Evolutionary conservation across 2,888 invertebrate species (phyloP), one percentile per base, ranked within the genome.

Genomic region (Lochmaea capreae): DNA sequence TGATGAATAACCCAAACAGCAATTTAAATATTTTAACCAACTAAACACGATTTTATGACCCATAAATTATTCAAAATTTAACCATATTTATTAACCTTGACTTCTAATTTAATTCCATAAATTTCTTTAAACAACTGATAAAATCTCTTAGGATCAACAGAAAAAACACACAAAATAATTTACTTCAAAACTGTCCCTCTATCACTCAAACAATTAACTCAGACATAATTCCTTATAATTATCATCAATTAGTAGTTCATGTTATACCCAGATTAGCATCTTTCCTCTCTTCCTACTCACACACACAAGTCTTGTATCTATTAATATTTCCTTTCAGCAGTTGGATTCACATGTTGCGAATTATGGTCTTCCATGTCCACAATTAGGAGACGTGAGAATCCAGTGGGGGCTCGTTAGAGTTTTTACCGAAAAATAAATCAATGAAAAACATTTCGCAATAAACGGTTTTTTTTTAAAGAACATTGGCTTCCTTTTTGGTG

Each of bases 241-340:
- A 72, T 43, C 46, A 72, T 72, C 74, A 74, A 76, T 76, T 76
- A 76, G 74, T 67, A 67, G 67, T 72, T 65, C 71, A 72, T 54
- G 76, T 76, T 76, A 74, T 69, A 76, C 74, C 69, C 68, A 72
- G 76, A 76, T 76, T 75, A 76, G 76, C 73, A 76, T 76, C 76
- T 76, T 58, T 49, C 62, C 39, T 61, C 65, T 65, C 72, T 71
- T 76, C 70, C 70, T 70, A 70, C 70, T 54, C 59, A 67, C 22
- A 63, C 59, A 63, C 59, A 63, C 63, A 63, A 70, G 57, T 63
- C 57, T 70, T 63, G 18, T 63, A 42, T 63, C 74, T 76, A 76
- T 76, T 74, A 76, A 76, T 74, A 74, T 72, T 76, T 76, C 72
- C 76, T 75, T 75, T 76, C 74, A 54, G 42, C 67, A 46, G 49